Evolutionary conservation across 2,797 vertebrate genomes (phyloP), one percentile per base, ranked within the genome.

Genomic region (Mus minutoides): DNA sequence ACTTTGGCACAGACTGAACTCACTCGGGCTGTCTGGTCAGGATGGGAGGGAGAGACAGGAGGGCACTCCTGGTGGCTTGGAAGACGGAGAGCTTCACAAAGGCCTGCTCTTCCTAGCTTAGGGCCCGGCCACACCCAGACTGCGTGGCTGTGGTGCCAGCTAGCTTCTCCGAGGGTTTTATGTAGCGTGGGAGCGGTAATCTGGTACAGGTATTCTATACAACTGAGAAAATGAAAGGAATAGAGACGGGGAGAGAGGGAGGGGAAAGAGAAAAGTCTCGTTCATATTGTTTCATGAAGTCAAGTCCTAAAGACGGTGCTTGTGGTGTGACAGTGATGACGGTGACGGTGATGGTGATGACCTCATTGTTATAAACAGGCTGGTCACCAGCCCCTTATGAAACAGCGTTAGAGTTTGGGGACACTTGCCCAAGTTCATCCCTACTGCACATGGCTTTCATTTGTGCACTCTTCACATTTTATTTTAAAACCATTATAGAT

Each of bases 401-500:
- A 43, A 73, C 9, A 52, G 37, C 26, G 0, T 34, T 5, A n/a
- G 73, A 62, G 11, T 21, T 29, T 31, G 3, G 5, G 31, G 46
- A 34, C 7, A 90, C 22, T 0, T 1, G 64, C 22, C 64, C 64
- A 73, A 60, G 56, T 13, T 76, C 46, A 49, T 43, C 26, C 12
- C 64, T 31, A 37, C 43, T n/a, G 24, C 10, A 14, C 34, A n/a
- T 49, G 76, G 17, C 31, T 37, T 94, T 78, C 77, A 62, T 24
- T 16, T n/a, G 26, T n/a, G 40, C 43, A 40, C 5, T 90, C 22
- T 62, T 54, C 12, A 79, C 43, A 46, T 86, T 64, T 89, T 80
- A 31, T 73, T 88, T 92, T 95, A 22, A 92, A 92, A 54, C 82
- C 29, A 56, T 40, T 60, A 26, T 54, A 14, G 89, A 82, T 62